These are phyloP conservation scores for Sipha flava DNA, from an alignment of 1,140 invertebrate genomes.

Conservation along the genomic window DNA sequence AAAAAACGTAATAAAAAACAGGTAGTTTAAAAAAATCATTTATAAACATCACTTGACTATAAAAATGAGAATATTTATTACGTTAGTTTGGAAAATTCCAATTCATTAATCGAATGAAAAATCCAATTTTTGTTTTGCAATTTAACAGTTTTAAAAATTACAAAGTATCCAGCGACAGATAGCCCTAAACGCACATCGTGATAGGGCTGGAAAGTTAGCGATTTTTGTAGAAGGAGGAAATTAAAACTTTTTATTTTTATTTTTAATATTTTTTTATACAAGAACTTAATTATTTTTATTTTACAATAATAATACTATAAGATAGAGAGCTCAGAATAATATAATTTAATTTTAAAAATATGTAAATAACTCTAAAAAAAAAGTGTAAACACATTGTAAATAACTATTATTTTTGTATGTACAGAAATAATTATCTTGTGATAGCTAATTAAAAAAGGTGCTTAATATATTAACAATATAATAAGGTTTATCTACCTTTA, in stretches of 20 bases:
- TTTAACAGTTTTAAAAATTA: neutral
- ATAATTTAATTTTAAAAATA: no score
- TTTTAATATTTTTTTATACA: no score
- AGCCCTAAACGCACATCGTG: neutral
- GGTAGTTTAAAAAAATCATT: neutral
- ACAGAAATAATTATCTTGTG: no score
- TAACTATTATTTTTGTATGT: no score
- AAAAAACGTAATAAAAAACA: neutral
- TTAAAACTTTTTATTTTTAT: neutral
- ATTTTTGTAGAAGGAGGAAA: neutral
- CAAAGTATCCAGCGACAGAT: neutral
- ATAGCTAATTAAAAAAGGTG: no score
- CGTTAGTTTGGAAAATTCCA: neutral
- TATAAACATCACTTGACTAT: neutral
- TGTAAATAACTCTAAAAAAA: no score
- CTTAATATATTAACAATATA: no score
- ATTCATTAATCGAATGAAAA: neutral
- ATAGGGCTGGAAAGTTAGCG: neutral
- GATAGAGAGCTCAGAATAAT: no score
- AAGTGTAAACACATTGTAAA: no score
- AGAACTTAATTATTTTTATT: no score
- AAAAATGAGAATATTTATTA: neutral
- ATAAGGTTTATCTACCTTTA: no score
- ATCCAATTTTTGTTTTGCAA: slow-evolving; percentile 9
- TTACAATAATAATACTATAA: no score